Evolutionary conservation across 2,113 vertebrate species (phyloP).

Genomic region (Cheirogaleus medius): DNA sequence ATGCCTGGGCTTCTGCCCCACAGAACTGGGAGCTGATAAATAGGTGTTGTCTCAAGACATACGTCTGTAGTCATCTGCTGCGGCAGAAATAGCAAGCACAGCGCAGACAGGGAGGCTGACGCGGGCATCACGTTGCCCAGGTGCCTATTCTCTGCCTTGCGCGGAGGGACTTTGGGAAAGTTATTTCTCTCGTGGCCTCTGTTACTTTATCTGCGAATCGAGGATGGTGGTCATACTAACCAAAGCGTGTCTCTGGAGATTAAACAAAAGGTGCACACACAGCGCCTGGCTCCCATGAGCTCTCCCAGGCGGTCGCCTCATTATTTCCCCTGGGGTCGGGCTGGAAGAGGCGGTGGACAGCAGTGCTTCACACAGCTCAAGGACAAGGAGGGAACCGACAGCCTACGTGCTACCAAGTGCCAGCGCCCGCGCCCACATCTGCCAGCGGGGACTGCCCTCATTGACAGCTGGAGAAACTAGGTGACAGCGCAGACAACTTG

Average conservation of each 20-base stretch:
- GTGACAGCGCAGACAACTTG: too few species aligned
- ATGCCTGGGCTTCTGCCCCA: not conserved
- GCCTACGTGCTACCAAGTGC: rapidly evolving
- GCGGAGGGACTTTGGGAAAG: not conserved
- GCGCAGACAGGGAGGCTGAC: not conserved
- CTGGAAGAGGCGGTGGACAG: not conserved
- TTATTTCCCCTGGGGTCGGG: not conserved
- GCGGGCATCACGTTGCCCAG: not conserved
- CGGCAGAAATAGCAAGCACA: not conserved
- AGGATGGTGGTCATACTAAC: not conserved
- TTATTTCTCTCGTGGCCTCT: not conserved
- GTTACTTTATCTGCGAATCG: not conserved
- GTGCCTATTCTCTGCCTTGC: not conserved
- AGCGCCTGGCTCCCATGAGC: not conserved
- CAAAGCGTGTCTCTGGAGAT: not conserved
- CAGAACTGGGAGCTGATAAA: too few species aligned
- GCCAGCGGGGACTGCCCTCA: not conserved
- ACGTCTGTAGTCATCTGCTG: not conserved
- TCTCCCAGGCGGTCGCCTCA: not conserved
- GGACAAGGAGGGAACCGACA: not conserved
- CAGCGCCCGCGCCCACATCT: not conserved
- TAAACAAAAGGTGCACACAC: rapidly evolving
- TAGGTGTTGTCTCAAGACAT: not conserved
- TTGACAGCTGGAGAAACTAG: not conserved
- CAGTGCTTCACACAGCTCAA: not conserved